Evolutionary conservation across 2,888 invertebrate species (phyloP), one percentile per base, ranked within the genome.

Genomic region (Dryococelus australis): DNA sequence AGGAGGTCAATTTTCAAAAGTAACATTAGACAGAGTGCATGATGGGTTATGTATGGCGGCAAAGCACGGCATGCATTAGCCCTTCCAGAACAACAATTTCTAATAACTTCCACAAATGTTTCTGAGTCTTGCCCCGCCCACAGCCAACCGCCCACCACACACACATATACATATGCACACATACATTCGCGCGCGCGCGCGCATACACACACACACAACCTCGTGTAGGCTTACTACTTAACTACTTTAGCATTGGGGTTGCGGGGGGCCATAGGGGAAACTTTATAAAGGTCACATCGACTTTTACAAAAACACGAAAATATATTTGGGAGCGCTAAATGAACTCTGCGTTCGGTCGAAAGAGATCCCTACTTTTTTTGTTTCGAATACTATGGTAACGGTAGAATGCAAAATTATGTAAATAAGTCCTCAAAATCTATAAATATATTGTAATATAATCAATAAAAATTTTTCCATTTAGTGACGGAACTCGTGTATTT

Each of bases 21-120:
- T 83, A 83, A 83, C 83, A 35, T 83, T 83, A 83, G 83, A 83
- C 83, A 35, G 83, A 83, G 83, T 65, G 83, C 83, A 83, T 83
- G 83, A 83, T 83, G 83, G 83, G 83, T 83, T 35, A 83, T 83
- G 43, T 83, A 83, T 83, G 83, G 83, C 28, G 83, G 35, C 13
- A 35, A 43, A 83, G 43, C 83, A 83, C 83, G 83, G 83, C 83
- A 83, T 83, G 43, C 83, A 83, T 83, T 83, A 83, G 83, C 28
- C 83, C 43, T 35, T 83, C 83, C 83, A 28, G 28, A 35, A 83
- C 83, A 83, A 83, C 83, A 83, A 83, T 83, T 83, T 83, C 83
- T 83, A 83, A 83, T 35, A 83, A 83, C 83, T 28, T 83, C 65
- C 65, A 65, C 65, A 65, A 65, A 65, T 65, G 65, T 65, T 65